These are phyloP conservation scores for Chaetorhynchus papuensis DNA, from an alignment of 2,113 vertebrate species.

Conservation along the genomic window DNA sequence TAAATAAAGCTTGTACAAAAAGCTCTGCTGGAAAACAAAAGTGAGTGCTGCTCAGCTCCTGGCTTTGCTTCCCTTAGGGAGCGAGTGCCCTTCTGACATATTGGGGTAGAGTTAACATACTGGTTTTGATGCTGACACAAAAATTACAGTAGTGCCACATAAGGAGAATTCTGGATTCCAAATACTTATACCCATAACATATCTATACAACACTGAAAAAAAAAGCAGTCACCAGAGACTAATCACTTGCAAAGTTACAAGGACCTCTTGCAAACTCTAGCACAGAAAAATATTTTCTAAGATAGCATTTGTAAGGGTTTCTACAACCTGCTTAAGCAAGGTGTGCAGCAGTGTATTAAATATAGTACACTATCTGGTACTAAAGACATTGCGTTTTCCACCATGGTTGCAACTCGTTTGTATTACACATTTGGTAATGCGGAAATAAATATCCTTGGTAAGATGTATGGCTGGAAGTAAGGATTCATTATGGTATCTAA, in stretches of 20 bases:
- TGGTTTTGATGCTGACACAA: not conserved
- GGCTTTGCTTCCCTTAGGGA: not conserved
- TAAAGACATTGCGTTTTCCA: not conserved
- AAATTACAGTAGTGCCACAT: not conserved
- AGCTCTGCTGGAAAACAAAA: not conserved
- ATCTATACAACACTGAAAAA: not conserved
- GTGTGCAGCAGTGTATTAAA: not conserved
- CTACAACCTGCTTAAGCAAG: not conserved
- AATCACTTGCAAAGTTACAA: not conserved
- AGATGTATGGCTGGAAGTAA: not conserved
- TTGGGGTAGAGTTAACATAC: not conserved
- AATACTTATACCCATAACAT: not conserved
- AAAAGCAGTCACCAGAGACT: not conserved
- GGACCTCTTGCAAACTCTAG: not conserved
- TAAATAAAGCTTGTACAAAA: not conserved
- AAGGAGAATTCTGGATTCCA: not conserved
- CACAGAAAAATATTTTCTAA: not conserved
- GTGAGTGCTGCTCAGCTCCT: not conserved
- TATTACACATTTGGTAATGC: not conserved
- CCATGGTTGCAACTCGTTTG: not conserved
- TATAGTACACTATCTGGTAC: not conserved
- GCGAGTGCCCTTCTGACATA: fast-evolving
- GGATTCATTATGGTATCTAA: not conserved
- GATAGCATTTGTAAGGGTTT: not conserved
- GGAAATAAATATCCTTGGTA: not conserved